Conservation (phyloP, 30 jellyfish, hydroid and myxozoan genomes). For the Nemopilema nomurai region DNA sequence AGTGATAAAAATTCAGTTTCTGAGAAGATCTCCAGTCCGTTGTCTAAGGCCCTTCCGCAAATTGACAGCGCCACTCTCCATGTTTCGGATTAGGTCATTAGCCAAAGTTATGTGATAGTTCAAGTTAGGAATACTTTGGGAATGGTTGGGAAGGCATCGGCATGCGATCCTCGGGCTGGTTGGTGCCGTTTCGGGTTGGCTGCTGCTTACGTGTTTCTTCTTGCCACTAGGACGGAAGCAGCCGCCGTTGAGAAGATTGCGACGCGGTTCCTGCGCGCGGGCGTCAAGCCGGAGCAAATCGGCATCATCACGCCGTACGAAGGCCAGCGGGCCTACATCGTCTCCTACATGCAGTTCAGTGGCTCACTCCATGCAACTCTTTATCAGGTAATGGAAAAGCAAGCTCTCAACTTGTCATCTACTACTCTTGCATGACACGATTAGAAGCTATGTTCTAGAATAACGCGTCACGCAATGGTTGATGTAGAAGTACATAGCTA, state of each 20-base stretch:
- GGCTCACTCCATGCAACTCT: conserved; percentile 92
- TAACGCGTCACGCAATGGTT: no score
- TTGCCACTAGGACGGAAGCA: conserved; percentile 90
- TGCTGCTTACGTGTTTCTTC: neutral
- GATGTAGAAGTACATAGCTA: no score
- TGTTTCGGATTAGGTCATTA: no score
- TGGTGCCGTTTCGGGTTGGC: no score
- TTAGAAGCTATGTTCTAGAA: neutral
- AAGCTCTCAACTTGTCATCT: no score
- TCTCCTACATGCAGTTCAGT: conserved; percentile 98
- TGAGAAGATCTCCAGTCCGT: conserved; percentile 18
- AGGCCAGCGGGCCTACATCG: conserved; percentile 99
- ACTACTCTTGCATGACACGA: no score
- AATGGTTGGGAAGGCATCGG: no score
- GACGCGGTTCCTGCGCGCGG: conserved; percentile 97
- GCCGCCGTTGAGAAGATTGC: conserved; percentile 98
- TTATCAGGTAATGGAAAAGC: conserved; percentile 75
- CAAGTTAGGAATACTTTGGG: no score
- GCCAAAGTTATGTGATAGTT: no score
- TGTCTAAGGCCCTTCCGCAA: no score
- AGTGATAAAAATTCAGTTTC: neutral
- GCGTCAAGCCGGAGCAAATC: conserved; percentile 97
- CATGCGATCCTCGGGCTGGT: no score
- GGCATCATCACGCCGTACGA: conserved; percentile 99
- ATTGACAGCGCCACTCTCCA: no score